A percentile compares a stretch with the other conserved stretches of the same genome.
Evolutionary conservation across 2,797 vertebrate species (phyloP).

Genomic region (Lepilemur ruficaudatus): DNA sequence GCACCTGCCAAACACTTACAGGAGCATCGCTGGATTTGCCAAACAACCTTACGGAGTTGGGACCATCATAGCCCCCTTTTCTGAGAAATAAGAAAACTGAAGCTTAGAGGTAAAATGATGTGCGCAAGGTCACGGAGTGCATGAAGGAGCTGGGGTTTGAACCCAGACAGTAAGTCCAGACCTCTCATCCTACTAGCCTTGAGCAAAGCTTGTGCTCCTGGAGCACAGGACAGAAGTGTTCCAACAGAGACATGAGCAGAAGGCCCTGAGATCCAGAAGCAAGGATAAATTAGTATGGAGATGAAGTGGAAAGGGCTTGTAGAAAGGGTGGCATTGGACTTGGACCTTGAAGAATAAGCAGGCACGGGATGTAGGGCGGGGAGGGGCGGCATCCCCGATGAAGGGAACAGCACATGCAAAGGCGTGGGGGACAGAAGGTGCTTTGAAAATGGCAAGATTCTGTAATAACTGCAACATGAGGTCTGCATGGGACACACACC

Average conservation of each 20-base stretch:
- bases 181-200: neutral
- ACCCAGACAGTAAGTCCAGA: neutral
- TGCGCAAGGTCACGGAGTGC: accelerated
- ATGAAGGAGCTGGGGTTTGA: neutral
- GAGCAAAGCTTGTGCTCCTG: neutral
- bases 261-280: neutral
- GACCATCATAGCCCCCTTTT: neutral
- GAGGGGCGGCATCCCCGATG: neutral
- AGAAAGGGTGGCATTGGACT: neutral
- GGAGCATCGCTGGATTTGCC: neutral
- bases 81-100: neutral
- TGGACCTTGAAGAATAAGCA: neutral
- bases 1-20: neutral
- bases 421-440: neutral
- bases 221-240: neutral
- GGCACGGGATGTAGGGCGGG: accelerated
- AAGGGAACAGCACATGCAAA: neutral
- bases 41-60: neutral
- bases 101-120: neutral
- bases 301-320: neutral
- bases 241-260: neutral
- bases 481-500: accelerated
- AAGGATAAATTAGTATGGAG: neutral
- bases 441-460: neutral
- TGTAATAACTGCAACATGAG: neutral